A percentile compares a stretch with the other conserved stretches of the same genome.
These are phyloP conservation scores for Larimichthys polyactis DNA, from an alignment of 2,113 vertebrate species.

Conservation along the genomic window DNA sequence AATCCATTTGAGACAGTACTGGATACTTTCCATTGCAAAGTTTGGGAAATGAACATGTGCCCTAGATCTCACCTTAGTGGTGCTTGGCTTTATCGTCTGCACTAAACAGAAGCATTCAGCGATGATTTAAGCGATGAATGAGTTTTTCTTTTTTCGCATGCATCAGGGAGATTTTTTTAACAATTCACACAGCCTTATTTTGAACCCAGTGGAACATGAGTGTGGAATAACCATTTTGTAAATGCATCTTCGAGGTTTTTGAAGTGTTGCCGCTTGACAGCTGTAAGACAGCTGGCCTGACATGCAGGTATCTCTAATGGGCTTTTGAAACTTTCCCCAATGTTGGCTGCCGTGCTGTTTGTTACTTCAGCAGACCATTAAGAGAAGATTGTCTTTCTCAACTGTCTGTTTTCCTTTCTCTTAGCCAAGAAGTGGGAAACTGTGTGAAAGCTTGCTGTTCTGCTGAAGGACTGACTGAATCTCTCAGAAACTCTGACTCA, in stretches of 20 bases:
- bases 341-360: not conserved
- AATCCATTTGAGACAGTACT: no score
- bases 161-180: not conserved
- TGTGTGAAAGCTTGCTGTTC: not conserved
- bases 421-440: not conserved
- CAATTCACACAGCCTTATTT: not conserved
- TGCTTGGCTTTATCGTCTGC: not conserved
- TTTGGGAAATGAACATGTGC: not conserved
- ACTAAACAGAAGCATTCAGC: not conserved
- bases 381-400: not conserved
- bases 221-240: not conserved
- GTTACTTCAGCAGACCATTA: conserved; percentile 36
- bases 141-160: not conserved
- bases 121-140: not conserved
- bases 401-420: conserved; percentile 20
- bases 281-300: conserved; percentile 35
- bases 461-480: not conserved
- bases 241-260: not conserved
- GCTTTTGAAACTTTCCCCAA: conserved; percentile 17
- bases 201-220: not conserved
- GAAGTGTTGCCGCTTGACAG: conserved; percentile 30
- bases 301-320: conserved; percentile 39
- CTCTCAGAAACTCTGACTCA: not conserved
- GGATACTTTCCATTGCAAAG: no score
- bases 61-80: not conserved